Conservation (phyloP, 2,113 vertebrate genomes). For the Emydocephalus ijimae region DNA sequence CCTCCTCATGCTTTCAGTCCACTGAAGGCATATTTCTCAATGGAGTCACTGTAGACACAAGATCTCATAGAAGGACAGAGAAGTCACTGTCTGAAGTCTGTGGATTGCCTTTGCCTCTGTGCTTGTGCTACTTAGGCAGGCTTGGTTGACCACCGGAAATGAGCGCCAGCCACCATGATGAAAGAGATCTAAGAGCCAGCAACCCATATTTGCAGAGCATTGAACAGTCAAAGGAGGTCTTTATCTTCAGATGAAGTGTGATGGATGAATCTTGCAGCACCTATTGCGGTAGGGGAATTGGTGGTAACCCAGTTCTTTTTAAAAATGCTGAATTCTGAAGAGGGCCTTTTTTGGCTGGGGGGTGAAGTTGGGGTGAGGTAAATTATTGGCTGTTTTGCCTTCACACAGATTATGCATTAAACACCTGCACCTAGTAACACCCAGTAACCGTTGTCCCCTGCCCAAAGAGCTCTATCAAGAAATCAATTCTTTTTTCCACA, state of each 20-base stretch:
- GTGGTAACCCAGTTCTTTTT: slow-evolving; percentile 7
- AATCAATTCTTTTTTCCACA: background rate
- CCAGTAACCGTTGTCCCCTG: background rate
- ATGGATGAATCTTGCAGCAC: slow-evolving; percentile 13
- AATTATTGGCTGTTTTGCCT: slow-evolving; percentile 33
- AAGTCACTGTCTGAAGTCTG: slow-evolving; percentile 18
- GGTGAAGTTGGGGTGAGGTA: background rate
- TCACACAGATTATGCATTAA: background rate
- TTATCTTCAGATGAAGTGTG: slow-evolving; percentile 16
- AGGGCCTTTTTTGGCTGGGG: background rate
- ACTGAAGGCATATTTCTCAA: slow-evolving; percentile 44
- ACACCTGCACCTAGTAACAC: background rate
- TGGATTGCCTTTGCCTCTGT: slow-evolving; percentile 31
- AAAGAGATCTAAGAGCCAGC: slow-evolving; percentile 40
- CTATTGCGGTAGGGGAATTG: background rate
- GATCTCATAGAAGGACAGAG: slow-evolving; percentile 20
- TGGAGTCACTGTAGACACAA: slow-evolving; percentile 33
- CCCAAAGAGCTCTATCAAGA: background rate
- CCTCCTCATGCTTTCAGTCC: slow-evolving; percentile 29
- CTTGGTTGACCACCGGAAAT: slow-evolving; percentile 44
- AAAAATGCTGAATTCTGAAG: slow-evolving; percentile 30
- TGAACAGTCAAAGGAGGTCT: background rate
- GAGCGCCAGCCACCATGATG: slow-evolving; percentile 28
- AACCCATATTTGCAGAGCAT: slow-evolving; percentile 41
- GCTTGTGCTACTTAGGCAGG: slow-evolving; percentile 45